A percentile compares a stretch with the other conserved stretches of the same genome.
Evolutionary conservation across 2,113 vertebrate species (phyloP).

Genomic region (Pygoscelis adeliae): DNA sequence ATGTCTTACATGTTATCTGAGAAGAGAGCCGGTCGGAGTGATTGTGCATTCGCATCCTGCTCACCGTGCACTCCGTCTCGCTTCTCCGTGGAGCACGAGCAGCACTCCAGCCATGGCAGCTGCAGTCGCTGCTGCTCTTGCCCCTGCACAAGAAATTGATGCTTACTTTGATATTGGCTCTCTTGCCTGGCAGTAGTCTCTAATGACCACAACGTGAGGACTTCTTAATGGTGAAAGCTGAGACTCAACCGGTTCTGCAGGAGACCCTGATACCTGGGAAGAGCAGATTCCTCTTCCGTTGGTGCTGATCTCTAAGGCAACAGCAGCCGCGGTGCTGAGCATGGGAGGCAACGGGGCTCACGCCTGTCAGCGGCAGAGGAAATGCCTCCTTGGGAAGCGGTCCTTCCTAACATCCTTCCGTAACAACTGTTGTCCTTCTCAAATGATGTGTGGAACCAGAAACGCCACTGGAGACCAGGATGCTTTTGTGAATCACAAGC

Average conservation of each 20-base stretch:
- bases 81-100: fast-evolving
- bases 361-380: neutral
- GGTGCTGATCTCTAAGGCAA: neutral
- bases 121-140: neutral
- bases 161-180: neutral
- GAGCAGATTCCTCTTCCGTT: neutral
- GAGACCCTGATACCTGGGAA: neutral
- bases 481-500: neutral
- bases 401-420: neutral
- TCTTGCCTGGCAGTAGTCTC: neutral
- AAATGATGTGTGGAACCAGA: neutral
- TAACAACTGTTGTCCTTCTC: neutral
- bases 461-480: neutral
- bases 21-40: neutral
- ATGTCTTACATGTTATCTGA: neutral
- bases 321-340: neutral
- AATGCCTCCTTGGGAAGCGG: neutral
- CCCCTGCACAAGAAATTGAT: neutral
- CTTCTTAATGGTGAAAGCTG: neutral
- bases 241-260: neutral
- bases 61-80: fast-evolving
- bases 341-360: neutral
- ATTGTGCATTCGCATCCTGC: neutral
- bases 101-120: neutral
- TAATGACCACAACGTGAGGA: neutral